phyloP scores from a whole-genome alignment of 2,113 vertebrate species.

The Chaetodon trifascialis region DNA sequence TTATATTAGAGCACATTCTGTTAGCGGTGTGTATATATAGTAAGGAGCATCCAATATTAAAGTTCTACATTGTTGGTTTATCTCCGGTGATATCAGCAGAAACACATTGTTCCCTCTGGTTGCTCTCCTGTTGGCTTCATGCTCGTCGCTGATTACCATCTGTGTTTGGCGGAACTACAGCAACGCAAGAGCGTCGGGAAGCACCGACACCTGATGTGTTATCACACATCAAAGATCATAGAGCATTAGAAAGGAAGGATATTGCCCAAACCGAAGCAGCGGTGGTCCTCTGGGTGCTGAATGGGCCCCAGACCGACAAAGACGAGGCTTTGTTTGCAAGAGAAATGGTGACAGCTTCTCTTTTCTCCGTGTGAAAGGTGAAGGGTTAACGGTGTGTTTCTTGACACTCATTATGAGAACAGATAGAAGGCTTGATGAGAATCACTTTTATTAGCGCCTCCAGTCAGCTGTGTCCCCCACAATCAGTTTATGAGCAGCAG shows the following conservation, averaged over 20 bases:
- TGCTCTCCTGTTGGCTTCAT: slow-evolving; percentile 18
- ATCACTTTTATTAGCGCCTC: slow-evolving; percentile 61
- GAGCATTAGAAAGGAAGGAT: slow-evolving; percentile 43
- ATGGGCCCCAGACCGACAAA: slow-evolving; percentile 1
- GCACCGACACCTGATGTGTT: slow-evolving; percentile 21
- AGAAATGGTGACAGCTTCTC: slow-evolving; percentile 26
- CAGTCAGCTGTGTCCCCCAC: slow-evolving; percentile 53
- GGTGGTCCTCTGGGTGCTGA: slow-evolving; percentile 11
- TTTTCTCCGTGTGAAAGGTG: slow-evolving; percentile 33
- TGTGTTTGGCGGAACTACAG: slow-evolving; percentile 30
- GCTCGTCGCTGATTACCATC: slow-evolving; percentile 40
- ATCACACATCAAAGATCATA: slow-evolving; percentile 35
- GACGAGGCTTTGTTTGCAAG: slow-evolving; percentile 28
- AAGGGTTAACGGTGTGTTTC: slow-evolving; percentile 51
- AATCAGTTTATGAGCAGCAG: slow-evolving; percentile 47
- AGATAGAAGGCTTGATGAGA: slow-evolving; percentile 59
- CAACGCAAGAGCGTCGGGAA: background rate
- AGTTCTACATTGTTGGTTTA: background rate
- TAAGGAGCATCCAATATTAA: background rate
- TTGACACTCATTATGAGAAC: slow-evolving; percentile 46
- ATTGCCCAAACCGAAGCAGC: slow-evolving; percentile 35
- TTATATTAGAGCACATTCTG: background rate
- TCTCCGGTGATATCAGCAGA: slow-evolving; percentile 9
- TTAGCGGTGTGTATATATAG: no score
- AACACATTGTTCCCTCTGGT: background rate